Evolutionary conservation across 2,888 invertebrate genomes (phyloP), one percentile per base, ranked within the genome.

Genomic region (Elegia similella): DNA sequence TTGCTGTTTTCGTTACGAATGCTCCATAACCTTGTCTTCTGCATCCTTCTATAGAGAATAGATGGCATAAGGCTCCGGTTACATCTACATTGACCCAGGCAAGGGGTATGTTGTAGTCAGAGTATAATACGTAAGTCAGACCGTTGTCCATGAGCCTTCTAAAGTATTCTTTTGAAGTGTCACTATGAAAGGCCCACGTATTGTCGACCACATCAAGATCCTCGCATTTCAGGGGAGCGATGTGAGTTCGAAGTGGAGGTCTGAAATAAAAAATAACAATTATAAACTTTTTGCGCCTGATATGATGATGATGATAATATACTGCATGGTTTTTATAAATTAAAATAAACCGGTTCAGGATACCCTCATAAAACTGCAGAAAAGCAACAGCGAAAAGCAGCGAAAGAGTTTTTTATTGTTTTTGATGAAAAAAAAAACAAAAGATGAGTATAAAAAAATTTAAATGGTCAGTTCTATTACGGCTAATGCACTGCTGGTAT

Each of bases 1-100:
- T 67, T 6, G 80, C 70, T 0, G 79, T 42, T 62, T 83, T 85
- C 0, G 81, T 34, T 0, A 83, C 60, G 17, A 80, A 44, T 52
- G 76, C 76, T 0, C 74, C 85, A 46, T 82, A 85, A 0, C 85
- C 85, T 57, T 78, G 79, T 15, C 72, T 72, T 59, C 86, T 80
- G 2, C 84, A 68, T 1, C 71, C 64, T 59, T 81, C 75, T 17
- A 82, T 13, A 0, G 83, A 84, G 43, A 74, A 86, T 8, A 86
- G 60, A 58, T 87, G 85, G 0, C 75, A 66, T 0, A 86, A 63
- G 1, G 75, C 70, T 0, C 87, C 86, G 47, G 64, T 68, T 67
- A 85, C 82, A 23, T 76, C 80, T 7, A 84, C 62, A 8, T 78
- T 69, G 0, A 76, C 68, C 84, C 86, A 87, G 1, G 80, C 65